phyloP scores from a whole-genome alignment of 1,140 invertebrate genomes.

The Anagrus nilaparvatae region DNA sequence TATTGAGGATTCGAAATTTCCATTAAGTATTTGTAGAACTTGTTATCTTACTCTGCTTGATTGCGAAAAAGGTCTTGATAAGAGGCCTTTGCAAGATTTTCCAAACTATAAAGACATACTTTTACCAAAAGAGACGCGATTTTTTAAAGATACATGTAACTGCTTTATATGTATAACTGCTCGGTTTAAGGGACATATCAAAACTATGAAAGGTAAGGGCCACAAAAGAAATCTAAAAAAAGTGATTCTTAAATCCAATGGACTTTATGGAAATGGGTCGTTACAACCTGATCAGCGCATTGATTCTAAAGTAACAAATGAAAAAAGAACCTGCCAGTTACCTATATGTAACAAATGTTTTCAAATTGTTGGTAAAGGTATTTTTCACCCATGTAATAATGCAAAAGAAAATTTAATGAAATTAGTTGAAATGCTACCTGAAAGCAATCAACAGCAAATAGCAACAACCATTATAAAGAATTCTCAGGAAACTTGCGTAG shows the following conservation, averaged over 20 bases:
- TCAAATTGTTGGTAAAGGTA: conserved; percentile 5
- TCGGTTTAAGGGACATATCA: background rate
- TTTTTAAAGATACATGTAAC: background rate
- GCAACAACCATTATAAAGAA: conserved; percentile 5
- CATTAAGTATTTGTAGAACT: background rate
- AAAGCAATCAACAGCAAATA: conserved; percentile 9
- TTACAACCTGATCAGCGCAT: background rate
- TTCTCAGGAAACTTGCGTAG: background rate
- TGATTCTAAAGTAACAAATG: background rate
- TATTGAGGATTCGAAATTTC: background rate
- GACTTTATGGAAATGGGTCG: background rate
- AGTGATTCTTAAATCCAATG: background rate
- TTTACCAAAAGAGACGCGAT: background rate
- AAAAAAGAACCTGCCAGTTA: background rate
- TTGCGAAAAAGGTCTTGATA: background rate
- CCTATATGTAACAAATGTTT: conserved; percentile 3
- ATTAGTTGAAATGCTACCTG: background rate
- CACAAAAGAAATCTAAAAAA: background rate
- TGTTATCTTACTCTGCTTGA: background rate
- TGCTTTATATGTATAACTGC: conserved; percentile 2
- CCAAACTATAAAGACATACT: background rate
- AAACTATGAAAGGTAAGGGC: background rate
- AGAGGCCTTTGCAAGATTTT: background rate
- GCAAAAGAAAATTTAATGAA: conserved; percentile 1
- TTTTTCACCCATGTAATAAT: background rate